Base-by-base conservation (phyloP, 1,140 invertebrate species). In the Nomia melanderi region DNA sequence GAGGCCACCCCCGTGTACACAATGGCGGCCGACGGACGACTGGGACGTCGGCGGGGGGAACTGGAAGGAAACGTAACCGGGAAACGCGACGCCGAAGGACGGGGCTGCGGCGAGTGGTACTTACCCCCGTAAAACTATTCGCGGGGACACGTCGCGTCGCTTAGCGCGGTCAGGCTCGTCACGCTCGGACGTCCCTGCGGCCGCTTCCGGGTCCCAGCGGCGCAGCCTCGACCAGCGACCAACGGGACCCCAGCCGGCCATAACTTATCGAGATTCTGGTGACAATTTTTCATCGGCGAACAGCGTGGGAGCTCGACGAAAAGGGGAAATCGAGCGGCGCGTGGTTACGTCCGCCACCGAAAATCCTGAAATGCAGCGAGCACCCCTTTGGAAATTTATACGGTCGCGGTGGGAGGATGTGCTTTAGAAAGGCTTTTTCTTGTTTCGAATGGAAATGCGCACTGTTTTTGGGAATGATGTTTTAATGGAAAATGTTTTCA, bases 61-160 rank as follows among this genome's bases (percentile, higher is more conserved):
- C 41, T 44, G 53, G 25, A 54, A 29, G 54, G 54, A 56, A 56
- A 56, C 54, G 54, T 56, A 56, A 56, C 54, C 54, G 29, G 54
- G 54, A 81, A 75, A 75, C 77, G 70, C 50, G 63, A 36, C 14
- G 17, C 44, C 60, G 5, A 60, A 77, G 53, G 29, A 77, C n/a
- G 47, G 71, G 74, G 77, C 81, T 76, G 73, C 78, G 70, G 80
- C 57, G 63, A 71, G 67, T 73, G 72, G 75, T 82, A 76, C 72
- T 84, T 77, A 60, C 17, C 70, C 74, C 80, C 62, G 79, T 79
- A 86, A 86, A 86, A 86, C 82, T 84, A 80, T 86, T 8, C 79
- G 77, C 25, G n/a, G n/a, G 59, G 71, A 78, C 67, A 76, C 67
- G 76, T 80, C 72, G 12, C 27, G 54, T 14, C 11, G 53, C 25